Evolutionary conservation across 92 coral and sea anemone species (phyloP).

Genomic region (Plumapathes pennacea): DNA sequence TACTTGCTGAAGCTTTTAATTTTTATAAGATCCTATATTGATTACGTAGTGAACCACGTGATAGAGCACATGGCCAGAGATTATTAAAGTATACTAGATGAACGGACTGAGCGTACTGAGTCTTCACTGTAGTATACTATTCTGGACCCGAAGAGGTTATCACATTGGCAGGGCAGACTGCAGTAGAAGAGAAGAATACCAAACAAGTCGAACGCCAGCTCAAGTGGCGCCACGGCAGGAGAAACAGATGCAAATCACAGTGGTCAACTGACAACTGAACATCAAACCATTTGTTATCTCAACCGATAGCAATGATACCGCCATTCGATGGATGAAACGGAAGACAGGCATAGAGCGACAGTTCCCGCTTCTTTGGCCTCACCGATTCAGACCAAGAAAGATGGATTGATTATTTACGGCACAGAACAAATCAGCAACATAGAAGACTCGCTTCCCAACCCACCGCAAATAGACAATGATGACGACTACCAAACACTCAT

Average conservation of each 20-base stretch:
- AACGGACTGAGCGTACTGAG: not conserved
- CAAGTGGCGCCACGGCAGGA: not conserved
- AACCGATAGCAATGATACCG: slow-evolving; percentile 21
- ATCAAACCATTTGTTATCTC: slow-evolving; percentile 30
- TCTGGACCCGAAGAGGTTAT: slow-evolving; percentile 7
- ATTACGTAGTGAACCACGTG: too few relatives aligned
- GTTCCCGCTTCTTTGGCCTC: slow-evolving; percentile 39
- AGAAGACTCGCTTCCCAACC: slow-evolving; percentile 34
- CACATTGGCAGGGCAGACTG: slow-evolving; percentile 27
- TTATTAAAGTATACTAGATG: too few relatives aligned
- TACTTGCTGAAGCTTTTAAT: too few relatives aligned
- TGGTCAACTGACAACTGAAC: slow-evolving; percentile 25
- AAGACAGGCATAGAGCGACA: slow-evolving; percentile 48
- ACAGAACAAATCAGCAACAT: slow-evolving; percentile 36
- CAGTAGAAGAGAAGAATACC: slow-evolving; percentile 1
- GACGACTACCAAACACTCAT: slow-evolving; percentile 16
- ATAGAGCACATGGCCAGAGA: too few relatives aligned
- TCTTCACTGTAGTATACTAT: slow-evolving; percentile 1
- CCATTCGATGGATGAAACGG: slow-evolving; percentile 40
- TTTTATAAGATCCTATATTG: too few relatives aligned
- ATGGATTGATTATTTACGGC: slow-evolving; percentile 41
- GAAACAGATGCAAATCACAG: slow-evolving; percentile 5
- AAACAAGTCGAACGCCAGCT: not conserved
- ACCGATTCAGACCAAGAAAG: slow-evolving; percentile 54
- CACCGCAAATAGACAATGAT: slow-evolving; percentile 1